A percentile compares a stretch with the other conserved stretches of the same genome.
phyloP scores from a whole-genome alignment of 2,113 vertebrate species.

The Ginglymostoma cirratum region DNA sequence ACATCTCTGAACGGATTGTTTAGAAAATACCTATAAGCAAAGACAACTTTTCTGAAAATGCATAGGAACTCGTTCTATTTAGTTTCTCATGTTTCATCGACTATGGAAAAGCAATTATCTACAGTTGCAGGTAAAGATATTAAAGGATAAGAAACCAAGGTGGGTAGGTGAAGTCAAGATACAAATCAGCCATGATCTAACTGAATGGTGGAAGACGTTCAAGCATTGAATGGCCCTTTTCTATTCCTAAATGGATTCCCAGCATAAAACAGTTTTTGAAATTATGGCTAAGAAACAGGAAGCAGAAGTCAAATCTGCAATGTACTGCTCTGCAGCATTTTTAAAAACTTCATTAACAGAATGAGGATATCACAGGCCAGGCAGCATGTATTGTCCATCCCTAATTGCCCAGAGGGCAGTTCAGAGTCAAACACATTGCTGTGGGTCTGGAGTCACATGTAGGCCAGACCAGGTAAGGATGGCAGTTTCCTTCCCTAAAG shows the following conservation, averaged over 20 bases:
- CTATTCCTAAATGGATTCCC: not conserved
- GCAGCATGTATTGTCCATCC: too few relatives aligned
- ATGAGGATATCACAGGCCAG: too few relatives aligned
- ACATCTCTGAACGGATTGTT: too few relatives aligned
- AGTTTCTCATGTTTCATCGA: not conserved
- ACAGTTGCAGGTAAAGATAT: not conserved
- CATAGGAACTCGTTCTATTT: not conserved
- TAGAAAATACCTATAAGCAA: too few relatives aligned
- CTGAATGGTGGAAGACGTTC: not conserved
- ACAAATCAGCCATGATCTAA: not conserved
- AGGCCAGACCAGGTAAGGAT: too few relatives aligned
- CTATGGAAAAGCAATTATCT: not conserved
- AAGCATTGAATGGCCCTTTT: not conserved
- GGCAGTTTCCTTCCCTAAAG: too few relatives aligned
- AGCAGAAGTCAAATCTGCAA: not conserved
- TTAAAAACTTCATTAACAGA: too few relatives aligned
- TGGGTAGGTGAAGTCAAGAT: not conserved
- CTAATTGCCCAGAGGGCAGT: too few relatives aligned
- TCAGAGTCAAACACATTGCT: too few relatives aligned
- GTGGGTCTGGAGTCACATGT: too few relatives aligned
- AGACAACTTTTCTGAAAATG: not conserved
- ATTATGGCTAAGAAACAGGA: not conserved
- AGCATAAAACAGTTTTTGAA: not conserved
- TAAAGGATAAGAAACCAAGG: not conserved
- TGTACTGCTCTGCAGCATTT: not conserved